Evolutionary conservation across 2,888 invertebrate genomes (phyloP), one percentile per base, ranked within the genome.

Genomic region (Tenthredo livida): DNA sequence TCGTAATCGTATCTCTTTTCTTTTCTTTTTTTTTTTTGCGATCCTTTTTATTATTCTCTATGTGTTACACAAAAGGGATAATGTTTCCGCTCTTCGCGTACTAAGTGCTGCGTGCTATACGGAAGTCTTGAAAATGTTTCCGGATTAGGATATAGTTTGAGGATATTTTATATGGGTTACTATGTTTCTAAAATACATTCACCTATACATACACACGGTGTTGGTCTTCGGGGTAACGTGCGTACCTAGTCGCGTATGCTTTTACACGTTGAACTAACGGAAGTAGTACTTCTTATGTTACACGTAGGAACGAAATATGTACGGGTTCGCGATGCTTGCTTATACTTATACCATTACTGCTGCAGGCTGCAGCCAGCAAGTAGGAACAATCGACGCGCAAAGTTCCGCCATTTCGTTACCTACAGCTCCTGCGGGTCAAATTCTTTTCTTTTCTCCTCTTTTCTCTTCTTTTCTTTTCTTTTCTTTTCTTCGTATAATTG

Each of bases 51-150:
- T 15, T 15, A 12, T 47, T 47, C 12, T 47, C 47, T 7, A 54
- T 7, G 7, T 54, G 54, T n/a, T 54, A n/a, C 6, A n/a, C 12
- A 61, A 2, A 25, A 9, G 21, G 77, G 10, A 73, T 73, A 73
- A 43, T 40, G 72, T 73, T 73, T 73, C 72, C 72, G 43, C 17
- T 12, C 72, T 21, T 21, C 15, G 7, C 17, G 21, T n/a, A 2
- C n/a, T 21, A 15, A 9, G n/a, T 21, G 21, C 17, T 61, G 25
- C 61, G 33, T 15, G 67, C 33, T 15, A 17, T 15, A 17, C 33
- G 40, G 72, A 73, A 73, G 72, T 73, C 72, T 73, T 73, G 72
- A 43, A 73, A 73, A 73, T 73, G 43, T 73, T 73, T 73, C 72
- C 72, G 72, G 72, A 73, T 73, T 43, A 73, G 33, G 67, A 33